Evolutionary conservation across 1,140 invertebrate species (phyloP).

Genomic region (Lysiphlebus fabarum): DNA sequence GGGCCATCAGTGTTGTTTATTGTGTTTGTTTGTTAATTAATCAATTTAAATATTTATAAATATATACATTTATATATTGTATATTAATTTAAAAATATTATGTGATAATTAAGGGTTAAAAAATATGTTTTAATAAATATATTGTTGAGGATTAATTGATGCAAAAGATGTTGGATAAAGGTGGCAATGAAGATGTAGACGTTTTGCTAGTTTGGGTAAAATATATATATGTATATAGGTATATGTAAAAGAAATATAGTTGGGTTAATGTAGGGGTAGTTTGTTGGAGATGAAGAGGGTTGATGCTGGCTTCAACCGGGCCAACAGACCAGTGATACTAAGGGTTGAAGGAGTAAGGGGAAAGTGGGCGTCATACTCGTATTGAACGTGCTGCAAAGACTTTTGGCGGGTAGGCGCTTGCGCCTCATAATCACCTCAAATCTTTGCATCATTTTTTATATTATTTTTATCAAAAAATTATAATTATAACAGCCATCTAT

Average conservation of each 20-base stretch:
- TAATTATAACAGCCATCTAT: no score
- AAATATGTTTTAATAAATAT: slow-evolving; percentile 11
- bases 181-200: slow-evolving; percentile 2
- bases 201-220: background rate
- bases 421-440: background rate
- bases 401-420: slow-evolving; percentile 21
- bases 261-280: background rate
- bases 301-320: no score
- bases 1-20: slow-evolving; percentile 2
- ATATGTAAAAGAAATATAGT: background rate
- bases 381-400: slow-evolving; percentile 23
- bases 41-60: no score
- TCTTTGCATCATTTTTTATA: slow-evolving; percentile 3
- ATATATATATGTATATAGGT: background rate
- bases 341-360: background rate
- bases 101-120: background rate
- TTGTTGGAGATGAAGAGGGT: background rate
- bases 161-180: slow-evolving; percentile 15
- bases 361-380: slow-evolving; percentile 20
- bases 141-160: slow-evolving; percentile 21
- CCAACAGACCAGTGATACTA: no score
- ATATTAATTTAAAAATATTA: no score
- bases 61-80: no score
- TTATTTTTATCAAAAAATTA: background rate
- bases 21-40: no score